These are phyloP conservation scores for Drosophila novamexicana DNA, from an alignment of 1,140 invertebrate genomes.

Conservation along the genomic window DNA sequence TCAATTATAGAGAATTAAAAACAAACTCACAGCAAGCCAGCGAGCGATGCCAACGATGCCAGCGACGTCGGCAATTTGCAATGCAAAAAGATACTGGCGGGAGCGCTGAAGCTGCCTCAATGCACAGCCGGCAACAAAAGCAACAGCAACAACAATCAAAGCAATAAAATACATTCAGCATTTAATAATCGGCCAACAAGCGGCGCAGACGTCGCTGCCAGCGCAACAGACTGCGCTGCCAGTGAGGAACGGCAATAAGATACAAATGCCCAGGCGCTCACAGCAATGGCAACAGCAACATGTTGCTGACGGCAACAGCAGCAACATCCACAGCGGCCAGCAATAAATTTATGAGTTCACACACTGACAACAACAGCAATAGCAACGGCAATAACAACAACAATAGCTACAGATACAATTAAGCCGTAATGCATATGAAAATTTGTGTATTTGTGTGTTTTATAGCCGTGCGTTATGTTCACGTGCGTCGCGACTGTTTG, in stretches of 20 bases:
- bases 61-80: conserved; percentile 71
- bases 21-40: conserved; percentile 66
- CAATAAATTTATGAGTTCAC: conserved; percentile 66
- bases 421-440: conserved; percentile 78
- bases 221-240: conserved; percentile 2
- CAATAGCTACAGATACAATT: conserved; percentile 61
- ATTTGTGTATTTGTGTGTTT: conserved; percentile 63
- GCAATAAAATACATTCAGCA: conserved; percentile 81
- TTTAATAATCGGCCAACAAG: conserved; percentile 67
- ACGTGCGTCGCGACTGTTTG: conserved; percentile 69
- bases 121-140: conserved; percentile 40
- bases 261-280: conserved; percentile 30
- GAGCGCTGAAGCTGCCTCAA: conserved; percentile 16
- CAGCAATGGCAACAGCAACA: conserved; percentile 49
- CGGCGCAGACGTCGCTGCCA: conserved; percentile 22
- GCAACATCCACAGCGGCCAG: conserved; percentile 15
- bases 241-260: conserved; percentile 22
- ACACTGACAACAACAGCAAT: conserved; percentile 26
- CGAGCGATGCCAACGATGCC: conserved; percentile 38
- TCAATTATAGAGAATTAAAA: conserved; percentile 81
- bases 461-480: conserved; percentile 76
- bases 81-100: conserved; percentile 58
- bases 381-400: conserved; percentile 39
- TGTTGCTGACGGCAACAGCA: conserved; percentile 35
- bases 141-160: conserved; percentile 69